Base-by-base conservation (phyloP, 2,113 vertebrate species). In the Platichthys stellatus region DNA sequence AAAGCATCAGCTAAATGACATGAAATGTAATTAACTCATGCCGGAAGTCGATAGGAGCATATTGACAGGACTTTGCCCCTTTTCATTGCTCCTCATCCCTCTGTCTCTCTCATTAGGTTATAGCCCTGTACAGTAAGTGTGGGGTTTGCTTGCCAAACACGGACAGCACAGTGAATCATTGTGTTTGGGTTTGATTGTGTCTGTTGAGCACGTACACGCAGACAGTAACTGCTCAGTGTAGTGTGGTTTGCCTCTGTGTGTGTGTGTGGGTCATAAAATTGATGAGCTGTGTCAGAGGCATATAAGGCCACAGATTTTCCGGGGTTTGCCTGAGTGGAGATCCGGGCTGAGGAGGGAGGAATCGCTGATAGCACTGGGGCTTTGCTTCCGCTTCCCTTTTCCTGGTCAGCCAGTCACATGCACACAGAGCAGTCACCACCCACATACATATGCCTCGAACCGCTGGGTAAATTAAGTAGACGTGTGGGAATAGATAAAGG, bases 371-470 rank as follows among this genome's bases (percentile, higher is more conserved):
- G 62, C 60, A n/a, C 64, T 58, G 21, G 3, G 54, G 59, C 51
- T 66, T 79, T 17, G 49, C 70, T 78, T 76, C 76, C n/a, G 20
- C 45, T 70, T 60, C 40, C 6, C 26, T 60, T 65, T 63, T 53
- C 69, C 28, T 63, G 31, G 66, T 51, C 63, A 58, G 69, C 43
- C 69, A 73, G 75, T 73, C 81, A 71, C 81, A 69, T 73, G 72
- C 56, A 49, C 57, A 35, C 0, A 1, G n/a, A 66, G 61, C 65
- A 57, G 67, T 62, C 68, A 24, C 38, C 82, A 1, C 80, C 80
- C 76, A 68, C 78, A 43, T 49, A 59, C 14, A 40, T 63, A 40
- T 49, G 67, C 70, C 77, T 70, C 7, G 0, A 79, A 43, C 67
- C 76, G 53, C 73, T 10, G 62, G 45, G 49, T 63, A 59, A 35